phyloP scores from a whole-genome alignment of 2,113 vertebrate species.

The Eulemur rufifrons region DNA sequence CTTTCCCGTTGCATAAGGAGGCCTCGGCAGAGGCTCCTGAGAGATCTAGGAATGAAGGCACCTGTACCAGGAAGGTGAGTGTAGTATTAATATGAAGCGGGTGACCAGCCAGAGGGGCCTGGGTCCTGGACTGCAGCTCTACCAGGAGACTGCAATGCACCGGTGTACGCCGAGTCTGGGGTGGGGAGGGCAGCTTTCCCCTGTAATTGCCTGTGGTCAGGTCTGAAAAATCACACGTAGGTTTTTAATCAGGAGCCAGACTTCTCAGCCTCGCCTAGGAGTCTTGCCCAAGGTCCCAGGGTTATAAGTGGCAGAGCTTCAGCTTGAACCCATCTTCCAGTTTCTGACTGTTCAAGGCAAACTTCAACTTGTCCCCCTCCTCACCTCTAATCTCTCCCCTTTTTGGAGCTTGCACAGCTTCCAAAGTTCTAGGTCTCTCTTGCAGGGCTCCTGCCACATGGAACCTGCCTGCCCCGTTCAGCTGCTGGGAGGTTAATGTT shows the following conservation, averaged over 20 bases:
- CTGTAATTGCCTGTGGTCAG: fast-evolving
- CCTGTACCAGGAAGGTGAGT: too few relatives aligned
- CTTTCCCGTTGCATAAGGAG: fast-evolving
- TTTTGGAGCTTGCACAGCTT: fast-evolving
- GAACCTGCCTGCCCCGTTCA: not conserved
- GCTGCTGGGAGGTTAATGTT: not conserved
- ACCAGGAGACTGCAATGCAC: not conserved
- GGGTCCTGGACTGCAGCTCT: too few relatives aligned
- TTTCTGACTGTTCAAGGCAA: not conserved
- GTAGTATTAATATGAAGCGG: too few relatives aligned
- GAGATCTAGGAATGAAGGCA: too few relatives aligned
- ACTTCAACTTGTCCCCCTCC: not conserved
- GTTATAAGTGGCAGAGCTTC: not conserved
- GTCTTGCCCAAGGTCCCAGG: fast-evolving
- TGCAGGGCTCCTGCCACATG: fast-evolving
- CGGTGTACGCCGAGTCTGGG: not conserved
- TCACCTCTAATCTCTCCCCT: too few relatives aligned
- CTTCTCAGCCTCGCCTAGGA: not conserved
- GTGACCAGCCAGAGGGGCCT: not conserved
- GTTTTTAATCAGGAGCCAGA: not conserved
- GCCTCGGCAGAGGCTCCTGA: too few relatives aligned
- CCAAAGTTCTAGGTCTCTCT: not conserved
- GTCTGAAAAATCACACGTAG: not conserved
- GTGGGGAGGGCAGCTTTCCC: not conserved
- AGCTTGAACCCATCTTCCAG: not conserved